Conservation (phyloP, 2,888 invertebrate genomes). For the Ophioninae sp. region DNA sequence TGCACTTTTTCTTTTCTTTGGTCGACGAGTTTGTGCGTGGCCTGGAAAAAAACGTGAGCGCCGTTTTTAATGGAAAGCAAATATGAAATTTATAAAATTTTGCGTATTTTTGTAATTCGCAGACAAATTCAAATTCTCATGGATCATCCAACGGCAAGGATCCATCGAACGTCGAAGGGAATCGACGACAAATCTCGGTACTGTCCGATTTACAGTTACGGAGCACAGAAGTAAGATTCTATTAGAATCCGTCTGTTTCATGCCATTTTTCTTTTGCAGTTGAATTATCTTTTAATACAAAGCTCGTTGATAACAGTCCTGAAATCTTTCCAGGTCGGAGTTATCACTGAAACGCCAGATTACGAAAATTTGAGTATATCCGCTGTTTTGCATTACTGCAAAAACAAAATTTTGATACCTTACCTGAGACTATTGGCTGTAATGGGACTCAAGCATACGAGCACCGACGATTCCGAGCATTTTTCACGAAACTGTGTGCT, state of each 20-base stretch:
- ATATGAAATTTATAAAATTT: neutral
- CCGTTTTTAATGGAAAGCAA: neutral
- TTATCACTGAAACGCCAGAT: slow-evolving; percentile 87
- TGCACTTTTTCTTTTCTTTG: slow-evolving; percentile 11
- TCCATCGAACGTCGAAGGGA: slow-evolving; percentile 64
- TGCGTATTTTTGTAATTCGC: slow-evolving; percentile 52
- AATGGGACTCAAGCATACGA: slow-evolving; percentile 89
- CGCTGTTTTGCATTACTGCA: slow-evolving; percentile 90
- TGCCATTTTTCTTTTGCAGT: neutral
- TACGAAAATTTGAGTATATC: slow-evolving; percentile 88
- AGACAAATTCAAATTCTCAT: slow-evolving; percentile 72
- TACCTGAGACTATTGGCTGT: slow-evolving; percentile 88
- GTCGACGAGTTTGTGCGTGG: neutral
- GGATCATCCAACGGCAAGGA: slow-evolving; percentile 73
- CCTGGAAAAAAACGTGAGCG: slow-evolving; percentile 6
- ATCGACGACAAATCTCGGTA: slow-evolving; percentile 71
- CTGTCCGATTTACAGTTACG: slow-evolving; percentile 76
- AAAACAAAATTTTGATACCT: slow-evolving; percentile 90
- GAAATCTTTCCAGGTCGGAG: slow-evolving; percentile 83
- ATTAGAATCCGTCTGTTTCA: neutral
- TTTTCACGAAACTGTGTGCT: slow-evolving; percentile 84
- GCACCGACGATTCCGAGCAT: slow-evolving; percentile 84
- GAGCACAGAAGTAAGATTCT: slow-evolving; percentile 76
- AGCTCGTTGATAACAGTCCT: slow-evolving; percentile 20
- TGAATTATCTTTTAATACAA: slow-evolving; percentile 56